A percentile compares a stretch with the other conserved stretches of the same genome.
These are phyloP conservation scores for Perdita meconis DNA, from an alignment of 2,888 invertebrate species.

Conservation along the genomic window DNA sequence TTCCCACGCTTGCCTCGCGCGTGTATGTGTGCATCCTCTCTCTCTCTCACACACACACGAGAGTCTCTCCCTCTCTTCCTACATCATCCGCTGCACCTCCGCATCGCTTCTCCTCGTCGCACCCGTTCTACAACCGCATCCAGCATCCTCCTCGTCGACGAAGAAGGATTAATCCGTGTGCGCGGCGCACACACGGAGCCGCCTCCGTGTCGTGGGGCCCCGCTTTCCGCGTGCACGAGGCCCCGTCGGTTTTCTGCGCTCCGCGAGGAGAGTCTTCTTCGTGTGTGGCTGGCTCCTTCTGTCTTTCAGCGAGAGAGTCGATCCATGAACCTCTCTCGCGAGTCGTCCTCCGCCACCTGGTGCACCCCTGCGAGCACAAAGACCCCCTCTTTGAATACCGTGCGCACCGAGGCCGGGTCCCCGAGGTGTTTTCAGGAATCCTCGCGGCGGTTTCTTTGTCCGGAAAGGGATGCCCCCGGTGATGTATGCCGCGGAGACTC, in stretches of 20 bases:
- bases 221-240: slow-evolving; percentile 54
- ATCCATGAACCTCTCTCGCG: slow-evolving; percentile 21
- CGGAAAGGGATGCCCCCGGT: neutral
- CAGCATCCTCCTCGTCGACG: slow-evolving; percentile 58
- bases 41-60: no score
- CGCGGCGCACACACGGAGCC: slow-evolving; percentile 28
- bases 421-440: slow-evolving; percentile 22
- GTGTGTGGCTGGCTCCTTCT: slow-evolving; percentile 54
- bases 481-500: neutral
- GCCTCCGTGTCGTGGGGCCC: neutral
- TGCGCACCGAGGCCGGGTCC: neutral
- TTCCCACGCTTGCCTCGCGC: slow-evolving; percentile 73
- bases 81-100: slow-evolving; percentile 26
- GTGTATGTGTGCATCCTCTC: slow-evolving; percentile 39
- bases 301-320: slow-evolving; percentile 32
- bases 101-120: slow-evolving; percentile 24
- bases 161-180: slow-evolving; percentile 63
- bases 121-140: slow-evolving; percentile 44
- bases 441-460: slow-evolving; percentile 15
- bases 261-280: slow-evolving; percentile 19
- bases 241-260: neutral
- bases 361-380: slow-evolving; percentile 21
- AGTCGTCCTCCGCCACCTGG: slow-evolving; percentile 24
- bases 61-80: slow-evolving; percentile 27
- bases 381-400: no score